phyloP scores from a whole-genome alignment of 2,797 vertebrate species.

The Gastrophryne carolinensis region DNA sequence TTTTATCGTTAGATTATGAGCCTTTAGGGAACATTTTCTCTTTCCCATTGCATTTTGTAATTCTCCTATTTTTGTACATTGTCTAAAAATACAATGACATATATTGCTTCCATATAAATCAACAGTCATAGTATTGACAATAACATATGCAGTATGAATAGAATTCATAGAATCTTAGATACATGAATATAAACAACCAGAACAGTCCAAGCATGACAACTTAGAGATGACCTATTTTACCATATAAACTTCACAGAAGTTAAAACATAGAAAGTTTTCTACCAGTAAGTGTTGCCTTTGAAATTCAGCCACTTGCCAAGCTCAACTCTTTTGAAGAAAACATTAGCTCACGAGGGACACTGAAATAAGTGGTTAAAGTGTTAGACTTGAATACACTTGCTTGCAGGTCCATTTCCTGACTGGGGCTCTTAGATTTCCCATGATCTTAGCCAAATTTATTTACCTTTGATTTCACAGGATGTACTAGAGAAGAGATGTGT shows the following conservation, averaged over 20 bases:
- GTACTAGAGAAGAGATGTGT: not conserved
- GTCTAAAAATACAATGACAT: too few relatives aligned
- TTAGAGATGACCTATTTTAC: not conserved
- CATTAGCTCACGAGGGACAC: conserved; percentile 15
- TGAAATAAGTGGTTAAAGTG: conserved; percentile 35
- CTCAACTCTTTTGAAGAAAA: conserved; percentile 32
- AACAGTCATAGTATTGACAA: too few relatives aligned
- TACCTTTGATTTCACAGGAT: conserved; percentile 21
- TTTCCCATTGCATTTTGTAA: too few relatives aligned
- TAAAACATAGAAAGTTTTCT: not conserved
- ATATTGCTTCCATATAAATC: too few relatives aligned
- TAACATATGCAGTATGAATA: too few relatives aligned
- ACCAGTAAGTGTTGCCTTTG: not conserved
- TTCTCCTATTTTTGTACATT: too few relatives aligned
- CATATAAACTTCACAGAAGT: too few relatives aligned
- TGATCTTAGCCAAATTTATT: conserved; percentile 24
- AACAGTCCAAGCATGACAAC: too few relatives aligned
- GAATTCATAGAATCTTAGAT: too few relatives aligned
- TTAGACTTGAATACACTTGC: conserved; percentile 37
- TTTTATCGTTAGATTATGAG: too few relatives aligned
- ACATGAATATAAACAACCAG: too few relatives aligned
- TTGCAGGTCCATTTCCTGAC: conserved; percentile 39
- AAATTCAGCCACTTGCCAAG: not conserved
- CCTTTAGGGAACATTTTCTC: too few relatives aligned
- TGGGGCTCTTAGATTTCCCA: conserved; percentile 23